Evolutionary conservation across 2,797 vertebrate genomes (phyloP).

Genomic region (Harpagifer antarcticus): DNA sequence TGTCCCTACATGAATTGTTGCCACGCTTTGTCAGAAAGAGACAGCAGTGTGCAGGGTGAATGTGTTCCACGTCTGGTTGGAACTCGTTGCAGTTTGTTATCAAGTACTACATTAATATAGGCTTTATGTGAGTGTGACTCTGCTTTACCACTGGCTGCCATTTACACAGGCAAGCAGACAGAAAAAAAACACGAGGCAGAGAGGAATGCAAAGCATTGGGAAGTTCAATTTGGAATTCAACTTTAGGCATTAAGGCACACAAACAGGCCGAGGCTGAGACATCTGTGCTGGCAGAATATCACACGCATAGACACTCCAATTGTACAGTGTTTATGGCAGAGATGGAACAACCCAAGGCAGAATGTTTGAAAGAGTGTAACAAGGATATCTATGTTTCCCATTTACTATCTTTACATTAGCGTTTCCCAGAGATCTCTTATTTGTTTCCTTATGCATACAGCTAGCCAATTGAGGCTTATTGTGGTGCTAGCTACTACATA

Average conservation of each 20-base stretch:
- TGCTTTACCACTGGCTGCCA: slow-evolving; percentile 47
- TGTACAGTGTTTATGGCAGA: slow-evolving; percentile 49
- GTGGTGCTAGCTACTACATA: neutral
- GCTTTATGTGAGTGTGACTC: slow-evolving; percentile 49
- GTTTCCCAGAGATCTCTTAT: slow-evolving; percentile 25
- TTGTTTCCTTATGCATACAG: slow-evolving; percentile 29
- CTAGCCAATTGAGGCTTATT: slow-evolving; percentile 4
- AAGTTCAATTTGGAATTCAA: slow-evolving; percentile 30
- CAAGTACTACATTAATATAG: slow-evolving; percentile 42
- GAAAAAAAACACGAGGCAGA: slow-evolving; percentile 33
- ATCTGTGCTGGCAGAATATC: slow-evolving; percentile 60
- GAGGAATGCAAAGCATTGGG: slow-evolving; percentile 26
- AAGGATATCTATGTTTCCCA: slow-evolving; percentile 35
- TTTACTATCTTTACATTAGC: slow-evolving; percentile 42
- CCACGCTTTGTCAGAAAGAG: slow-evolving; percentile 38
- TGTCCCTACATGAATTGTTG: slow-evolving; percentile 31
- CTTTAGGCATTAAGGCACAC: slow-evolving; percentile 38
- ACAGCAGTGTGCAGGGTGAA: slow-evolving; percentile 45
- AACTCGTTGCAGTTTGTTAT: slow-evolving; percentile 52
- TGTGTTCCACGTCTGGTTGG: slow-evolving; percentile 35
- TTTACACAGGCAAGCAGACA: slow-evolving; percentile 37
- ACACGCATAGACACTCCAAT: slow-evolving; percentile 45
- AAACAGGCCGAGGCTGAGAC: slow-evolving; percentile 50
- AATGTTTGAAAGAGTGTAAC: slow-evolving; percentile 39
- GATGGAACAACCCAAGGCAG: slow-evolving; percentile 40